phyloP scores from a whole-genome alignment of 2,113 vertebrate genomes.

The Anseranas semipalmata region DNA sequence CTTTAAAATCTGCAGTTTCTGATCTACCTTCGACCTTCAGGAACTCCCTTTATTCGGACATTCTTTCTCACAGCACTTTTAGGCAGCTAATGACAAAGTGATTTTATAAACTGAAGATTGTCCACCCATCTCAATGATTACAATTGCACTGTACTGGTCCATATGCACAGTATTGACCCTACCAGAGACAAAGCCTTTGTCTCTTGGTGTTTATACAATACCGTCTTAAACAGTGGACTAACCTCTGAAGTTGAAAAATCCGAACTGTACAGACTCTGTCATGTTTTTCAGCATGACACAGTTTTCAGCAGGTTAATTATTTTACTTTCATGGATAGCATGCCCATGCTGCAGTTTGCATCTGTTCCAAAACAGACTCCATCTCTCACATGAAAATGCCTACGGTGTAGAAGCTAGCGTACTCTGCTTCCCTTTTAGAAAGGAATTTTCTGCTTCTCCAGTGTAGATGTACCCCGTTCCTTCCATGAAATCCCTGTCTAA shows the following conservation, averaged over 20 bases:
- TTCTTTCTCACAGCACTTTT: background rate
- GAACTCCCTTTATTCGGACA: background rate
- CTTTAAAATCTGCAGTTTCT: background rate
- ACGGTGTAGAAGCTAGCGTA: background rate
- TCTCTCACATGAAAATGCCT: background rate
- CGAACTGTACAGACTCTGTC: background rate
- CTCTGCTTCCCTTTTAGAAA: slow-evolving; percentile 23
- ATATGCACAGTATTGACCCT: accelerated
- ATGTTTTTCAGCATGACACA: background rate
- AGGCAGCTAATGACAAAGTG: background rate
- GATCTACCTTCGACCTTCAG: background rate
- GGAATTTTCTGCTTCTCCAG: background rate
- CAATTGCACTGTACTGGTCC: accelerated
- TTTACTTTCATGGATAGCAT: slow-evolving; percentile 18
- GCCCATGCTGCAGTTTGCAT: background rate
- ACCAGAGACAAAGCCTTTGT: background rate
- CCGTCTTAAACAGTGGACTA: background rate
- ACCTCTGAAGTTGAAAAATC: background rate
- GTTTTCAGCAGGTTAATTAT: slow-evolving; percentile 12
- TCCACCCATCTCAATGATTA: background rate
- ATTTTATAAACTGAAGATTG: background rate
- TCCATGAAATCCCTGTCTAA: background rate
- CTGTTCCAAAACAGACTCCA: background rate
- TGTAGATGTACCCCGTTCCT: background rate
- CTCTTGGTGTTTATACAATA: background rate